phyloP scores from a whole-genome alignment of 2,888 invertebrate species.

The Leptinotarsa rubiginosa region DNA sequence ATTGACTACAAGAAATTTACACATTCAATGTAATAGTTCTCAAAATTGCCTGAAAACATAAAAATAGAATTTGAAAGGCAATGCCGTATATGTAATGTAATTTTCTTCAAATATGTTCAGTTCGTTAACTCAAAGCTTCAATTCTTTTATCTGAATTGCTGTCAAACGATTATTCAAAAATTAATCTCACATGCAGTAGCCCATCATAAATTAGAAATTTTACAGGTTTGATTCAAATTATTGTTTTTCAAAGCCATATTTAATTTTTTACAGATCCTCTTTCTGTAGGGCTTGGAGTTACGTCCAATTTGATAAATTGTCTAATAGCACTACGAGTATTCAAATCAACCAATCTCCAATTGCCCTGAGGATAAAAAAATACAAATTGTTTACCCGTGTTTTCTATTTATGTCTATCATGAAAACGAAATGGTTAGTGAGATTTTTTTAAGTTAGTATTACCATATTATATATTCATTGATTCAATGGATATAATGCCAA shows the following conservation, averaged over 20 bases:
- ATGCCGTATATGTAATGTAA: background rate
- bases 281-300: constrained; percentile 11
- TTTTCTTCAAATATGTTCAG: background rate
- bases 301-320: constrained; percentile 37
- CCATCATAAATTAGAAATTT: constrained; percentile 11
- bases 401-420: constrained; percentile 19
- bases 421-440: background rate
- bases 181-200: background rate
- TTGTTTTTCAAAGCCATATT: constrained; percentile 13
- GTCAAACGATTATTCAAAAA: constrained; percentile 3
- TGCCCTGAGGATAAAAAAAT: constrained; percentile 25
- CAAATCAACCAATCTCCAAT: constrained; percentile 36
- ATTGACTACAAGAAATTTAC: too few relatives aligned
- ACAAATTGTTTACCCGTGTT: constrained; percentile 31
- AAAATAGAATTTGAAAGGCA: background rate
- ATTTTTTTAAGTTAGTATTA: too few relatives aligned
- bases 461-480: too few relatives aligned
- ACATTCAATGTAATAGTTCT: background rate
- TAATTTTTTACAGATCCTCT: constrained; percentile 18
- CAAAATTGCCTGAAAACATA: background rate
- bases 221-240: constrained; percentile 17
- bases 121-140: background rate
- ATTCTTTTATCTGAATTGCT: background rate
- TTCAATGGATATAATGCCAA: too few relatives aligned
- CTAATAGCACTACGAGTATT: constrained; percentile 41